phyloP scores from a whole-genome alignment of 2,797 vertebrate species.

The Sebastolobus altivelis region DNA sequence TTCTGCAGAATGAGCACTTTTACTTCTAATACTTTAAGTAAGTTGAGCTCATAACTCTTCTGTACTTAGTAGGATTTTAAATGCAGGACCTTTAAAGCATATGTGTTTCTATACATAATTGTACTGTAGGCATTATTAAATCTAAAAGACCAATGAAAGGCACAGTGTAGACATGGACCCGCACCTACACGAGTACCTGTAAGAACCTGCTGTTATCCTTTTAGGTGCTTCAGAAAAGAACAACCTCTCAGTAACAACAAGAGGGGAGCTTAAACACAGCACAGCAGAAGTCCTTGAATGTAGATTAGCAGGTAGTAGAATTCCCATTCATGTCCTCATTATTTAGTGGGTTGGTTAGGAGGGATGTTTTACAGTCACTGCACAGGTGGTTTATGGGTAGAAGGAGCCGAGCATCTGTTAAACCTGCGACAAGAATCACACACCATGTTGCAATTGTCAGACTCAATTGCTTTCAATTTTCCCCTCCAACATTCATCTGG shows the following conservation, averaged over 20 bases:
- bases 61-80: neutral
- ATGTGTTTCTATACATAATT: neutral
- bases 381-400: slow-evolving; percentile 72
- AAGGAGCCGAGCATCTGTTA: slow-evolving; percentile 70
- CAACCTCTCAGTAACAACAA: slow-evolving; percentile 8
- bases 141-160: neutral
- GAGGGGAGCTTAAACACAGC: slow-evolving; percentile 9
- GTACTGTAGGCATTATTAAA: neutral
- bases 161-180: neutral
- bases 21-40: slow-evolving; percentile 5
- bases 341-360: slow-evolving; percentile 56
- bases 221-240: slow-evolving; percentile 17
- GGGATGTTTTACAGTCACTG: slow-evolving; percentile 65
- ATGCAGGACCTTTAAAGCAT: neutral
- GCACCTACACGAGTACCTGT: neutral
- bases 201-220: slow-evolving; percentile 5
- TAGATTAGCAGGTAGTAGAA: slow-evolving; percentile 70
- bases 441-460: slow-evolving; percentile 63
- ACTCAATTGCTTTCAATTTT: slow-evolving; percentile 80
- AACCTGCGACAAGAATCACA: slow-evolving; percentile 65
- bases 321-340: slow-evolving; percentile 68
- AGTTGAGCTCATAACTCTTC: neutral
- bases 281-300: slow-evolving; percentile 62
- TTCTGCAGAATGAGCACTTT: neutral
- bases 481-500: slow-evolving; percentile 72